Evolutionary conservation across 2,888 invertebrate species (phyloP).

Genomic region (Zelleria hepariella): DNA sequence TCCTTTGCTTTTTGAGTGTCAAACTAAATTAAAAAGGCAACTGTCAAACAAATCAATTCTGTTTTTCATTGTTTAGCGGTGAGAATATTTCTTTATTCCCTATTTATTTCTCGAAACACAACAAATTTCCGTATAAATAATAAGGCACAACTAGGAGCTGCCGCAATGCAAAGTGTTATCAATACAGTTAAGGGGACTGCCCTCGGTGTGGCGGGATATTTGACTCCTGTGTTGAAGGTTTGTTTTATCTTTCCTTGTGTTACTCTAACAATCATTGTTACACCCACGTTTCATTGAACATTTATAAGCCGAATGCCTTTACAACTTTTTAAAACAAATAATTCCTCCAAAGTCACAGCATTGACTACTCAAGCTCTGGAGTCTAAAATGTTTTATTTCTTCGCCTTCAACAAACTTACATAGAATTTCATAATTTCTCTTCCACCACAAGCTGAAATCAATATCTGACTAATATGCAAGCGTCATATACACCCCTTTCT

Average conservation of each 20-base stretch:
- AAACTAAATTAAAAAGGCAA: background rate
- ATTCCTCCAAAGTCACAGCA: too few relatives aligned
- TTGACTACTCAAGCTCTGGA: too few relatives aligned
- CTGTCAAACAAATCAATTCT: background rate
- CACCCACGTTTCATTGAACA: too few relatives aligned
- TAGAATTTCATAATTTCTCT: background rate
- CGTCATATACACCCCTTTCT: too few relatives aligned
- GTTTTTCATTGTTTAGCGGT: background rate
- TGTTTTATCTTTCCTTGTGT: conserved; percentile 17
- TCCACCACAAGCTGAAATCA: too few relatives aligned
- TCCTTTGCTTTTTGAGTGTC: too few relatives aligned
- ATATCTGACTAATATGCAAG: too few relatives aligned
- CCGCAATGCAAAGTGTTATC: conserved; percentile 93
- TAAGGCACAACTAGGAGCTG: background rate
- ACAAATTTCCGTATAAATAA: background rate
- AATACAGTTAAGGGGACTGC: conserved; percentile 97
- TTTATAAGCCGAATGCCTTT: too few relatives aligned
- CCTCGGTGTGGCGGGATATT: conserved; percentile 94
- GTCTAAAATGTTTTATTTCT: too few relatives aligned
- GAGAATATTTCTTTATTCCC: background rate
- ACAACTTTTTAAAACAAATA: too few relatives aligned
- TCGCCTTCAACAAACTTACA: too few relatives aligned
- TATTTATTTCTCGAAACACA: background rate
- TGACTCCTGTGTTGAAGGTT: conserved; percentile 97
- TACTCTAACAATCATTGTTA: too few relatives aligned